A percentile compares a stretch with the other conserved stretches of the same genome.
Conservation (phyloP, 2,797 vertebrate genomes). For the Manis crassicaudata region DNA sequence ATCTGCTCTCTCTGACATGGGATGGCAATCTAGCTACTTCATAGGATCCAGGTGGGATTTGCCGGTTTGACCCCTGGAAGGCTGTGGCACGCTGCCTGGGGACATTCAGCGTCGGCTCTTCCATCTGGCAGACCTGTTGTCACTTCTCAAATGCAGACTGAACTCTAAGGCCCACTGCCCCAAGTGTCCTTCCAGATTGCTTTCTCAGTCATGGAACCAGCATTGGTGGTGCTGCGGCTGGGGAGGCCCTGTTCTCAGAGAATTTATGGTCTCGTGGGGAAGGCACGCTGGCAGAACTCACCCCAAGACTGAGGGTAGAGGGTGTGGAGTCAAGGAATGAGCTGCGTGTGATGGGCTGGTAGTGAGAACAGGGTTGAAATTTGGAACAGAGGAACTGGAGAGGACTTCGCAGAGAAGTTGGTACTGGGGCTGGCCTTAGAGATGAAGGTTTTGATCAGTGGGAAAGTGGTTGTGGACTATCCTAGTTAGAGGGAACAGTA, state of each 20-base stretch:
- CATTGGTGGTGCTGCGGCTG: not conserved
- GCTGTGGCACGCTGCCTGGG: not conserved
- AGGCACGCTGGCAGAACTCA: not conserved
- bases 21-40: not conserved
- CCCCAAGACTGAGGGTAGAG: not conserved
- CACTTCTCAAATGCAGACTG: not conserved
- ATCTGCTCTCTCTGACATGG: not conserved
- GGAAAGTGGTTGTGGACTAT: not conserved
- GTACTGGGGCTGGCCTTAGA: not conserved
- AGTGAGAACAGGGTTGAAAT: not conserved
- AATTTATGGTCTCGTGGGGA: not conserved
- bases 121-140: not conserved
- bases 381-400: not conserved
- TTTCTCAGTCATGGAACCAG: not conserved
- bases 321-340: not conserved
- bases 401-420: not conserved
- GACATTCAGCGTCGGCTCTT: not conserved
- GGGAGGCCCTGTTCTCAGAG: not conserved
- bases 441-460: not conserved
- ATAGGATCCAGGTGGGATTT: not conserved
- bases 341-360: not conserved
- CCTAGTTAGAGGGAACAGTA: not conserved
- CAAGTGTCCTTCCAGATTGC: not conserved
- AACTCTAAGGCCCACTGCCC: not conserved
- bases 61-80: not conserved